These are phyloP conservation scores for Belgica antarctica DNA, from an alignment of 2,888 invertebrate species.

Conservation along the genomic window DNA sequence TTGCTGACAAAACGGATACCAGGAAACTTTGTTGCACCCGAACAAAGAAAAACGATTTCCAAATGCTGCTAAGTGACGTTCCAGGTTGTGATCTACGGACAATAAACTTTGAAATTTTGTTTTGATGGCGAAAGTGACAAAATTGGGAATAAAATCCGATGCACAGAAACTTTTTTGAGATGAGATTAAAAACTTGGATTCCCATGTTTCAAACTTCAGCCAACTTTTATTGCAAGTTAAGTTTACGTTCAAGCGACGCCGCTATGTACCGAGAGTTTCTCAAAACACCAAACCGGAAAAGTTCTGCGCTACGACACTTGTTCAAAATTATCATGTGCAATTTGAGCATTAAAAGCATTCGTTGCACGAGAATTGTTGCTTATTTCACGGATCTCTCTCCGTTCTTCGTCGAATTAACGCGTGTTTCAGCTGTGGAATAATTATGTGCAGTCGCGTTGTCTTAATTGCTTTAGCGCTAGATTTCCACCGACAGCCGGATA, in stretches of 20 bases:
- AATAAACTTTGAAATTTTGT: too few relatives aligned
- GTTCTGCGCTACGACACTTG: background rate
- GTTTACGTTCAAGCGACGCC: too few relatives aligned
- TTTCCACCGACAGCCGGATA: background rate
- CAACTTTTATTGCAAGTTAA: too few relatives aligned
- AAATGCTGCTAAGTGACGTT: background rate
- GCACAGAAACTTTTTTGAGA: too few relatives aligned
- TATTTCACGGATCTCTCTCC: background rate
- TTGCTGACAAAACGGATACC: conserved; percentile 5
- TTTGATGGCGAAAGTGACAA: too few relatives aligned
- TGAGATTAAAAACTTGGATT: too few relatives aligned
- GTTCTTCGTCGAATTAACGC: conserved; percentile 18
- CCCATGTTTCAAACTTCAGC: too few relatives aligned
- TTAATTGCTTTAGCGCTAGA: conserved; percentile 4
- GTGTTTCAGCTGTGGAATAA: background rate
- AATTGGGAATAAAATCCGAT: too few relatives aligned
- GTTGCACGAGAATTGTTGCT: background rate
- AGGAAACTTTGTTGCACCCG: background rate
- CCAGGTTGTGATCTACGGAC: too few relatives aligned
- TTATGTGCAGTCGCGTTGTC: conserved; percentile 8
- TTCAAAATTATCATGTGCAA: background rate
- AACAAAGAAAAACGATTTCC: background rate
- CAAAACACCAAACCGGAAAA: too few relatives aligned
- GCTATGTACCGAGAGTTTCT: too few relatives aligned
- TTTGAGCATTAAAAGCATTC: background rate